Base-by-base conservation (phyloP, 2,113 vertebrate genomes). In the Ciconia boyciana region DNA sequence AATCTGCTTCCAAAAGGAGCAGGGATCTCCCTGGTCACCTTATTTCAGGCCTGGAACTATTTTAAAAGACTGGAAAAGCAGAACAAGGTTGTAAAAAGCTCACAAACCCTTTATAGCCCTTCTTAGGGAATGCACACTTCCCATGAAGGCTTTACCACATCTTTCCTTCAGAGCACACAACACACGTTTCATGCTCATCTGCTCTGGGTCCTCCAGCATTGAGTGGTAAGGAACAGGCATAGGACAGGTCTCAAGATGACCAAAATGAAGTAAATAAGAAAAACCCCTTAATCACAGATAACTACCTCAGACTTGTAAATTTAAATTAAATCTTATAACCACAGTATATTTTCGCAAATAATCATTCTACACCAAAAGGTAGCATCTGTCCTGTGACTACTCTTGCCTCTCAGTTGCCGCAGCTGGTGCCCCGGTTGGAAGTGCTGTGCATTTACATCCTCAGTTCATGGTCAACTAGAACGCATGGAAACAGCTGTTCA, bases 221-320 rank as follows among this genome's bases (percentile, higher is more conserved):
- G 0, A 83, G 41, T 18, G 6, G 3, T 22, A 11, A 7, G 6
- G 8, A 11, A 2, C 2, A 2, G 46, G 26, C 46, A 61, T 3
- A 3, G 11, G 24, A 55, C 25, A 72, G 32, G 29, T 31, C 32
- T 44, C 24, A 54, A 26, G 17, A 46, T 7, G 6, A 69, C 8
- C 20, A 75, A 64, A 82, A 64, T 22, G 4, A 68, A 68, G 17
- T 34, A 26, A 91, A 55, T 7, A 75, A 71, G 31, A 48, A 71
- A 71, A 76, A 34, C 0, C 3, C 2, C 41, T 43, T 31, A 58
- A 16, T 36, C 49, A 43, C 11, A 61, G 60, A 7, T 24, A 58
- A 31, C 39, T 44, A 68, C 3, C 31, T 0, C 3, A 57, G 32
- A 57, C 58, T 49, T 22, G 18, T 36, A 43, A 68, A 52, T 13